These are phyloP conservation scores for Caloenas nicobarica DNA, from an alignment of 2,113 vertebrate species.

Conservation along the genomic window DNA sequence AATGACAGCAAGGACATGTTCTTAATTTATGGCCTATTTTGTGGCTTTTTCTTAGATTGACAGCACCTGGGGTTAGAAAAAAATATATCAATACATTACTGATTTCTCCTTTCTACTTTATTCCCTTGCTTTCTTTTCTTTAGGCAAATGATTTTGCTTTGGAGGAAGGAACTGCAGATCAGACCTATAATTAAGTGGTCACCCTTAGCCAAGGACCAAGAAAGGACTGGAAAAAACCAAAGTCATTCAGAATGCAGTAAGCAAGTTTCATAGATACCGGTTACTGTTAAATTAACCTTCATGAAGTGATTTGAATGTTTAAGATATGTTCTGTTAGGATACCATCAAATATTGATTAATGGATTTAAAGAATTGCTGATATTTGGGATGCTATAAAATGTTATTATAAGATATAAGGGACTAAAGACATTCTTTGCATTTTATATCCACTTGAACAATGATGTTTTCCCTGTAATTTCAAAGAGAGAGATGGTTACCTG, in stretches of 20 bases:
- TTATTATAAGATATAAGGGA: neutral
- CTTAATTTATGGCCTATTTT: neutral
- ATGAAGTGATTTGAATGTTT: neutral
- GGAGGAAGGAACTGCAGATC: neutral
- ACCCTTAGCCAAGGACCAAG: neutral
- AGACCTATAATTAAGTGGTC: neutral
- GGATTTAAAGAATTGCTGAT: neutral
- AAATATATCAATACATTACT: neutral
- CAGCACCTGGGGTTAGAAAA: neutral
- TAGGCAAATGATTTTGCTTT: neutral
- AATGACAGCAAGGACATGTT: neutral
- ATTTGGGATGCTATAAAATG: neutral
- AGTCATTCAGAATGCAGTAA: neutral
- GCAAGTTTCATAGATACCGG: neutral
- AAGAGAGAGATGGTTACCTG: neutral
- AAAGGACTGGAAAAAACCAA: neutral
- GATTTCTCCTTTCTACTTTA: neutral
- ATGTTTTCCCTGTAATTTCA: neutral
- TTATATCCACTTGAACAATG: neutral
- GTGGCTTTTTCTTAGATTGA: constrained; percentile 14
- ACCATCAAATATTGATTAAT: neutral
- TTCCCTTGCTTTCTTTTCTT: neutral
- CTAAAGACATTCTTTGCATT: neutral
- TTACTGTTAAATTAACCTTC: neutral
- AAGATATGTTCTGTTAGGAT: neutral